Base-by-base conservation (phyloP, 2,113 vertebrate species). In the Eira barbara region DNA sequence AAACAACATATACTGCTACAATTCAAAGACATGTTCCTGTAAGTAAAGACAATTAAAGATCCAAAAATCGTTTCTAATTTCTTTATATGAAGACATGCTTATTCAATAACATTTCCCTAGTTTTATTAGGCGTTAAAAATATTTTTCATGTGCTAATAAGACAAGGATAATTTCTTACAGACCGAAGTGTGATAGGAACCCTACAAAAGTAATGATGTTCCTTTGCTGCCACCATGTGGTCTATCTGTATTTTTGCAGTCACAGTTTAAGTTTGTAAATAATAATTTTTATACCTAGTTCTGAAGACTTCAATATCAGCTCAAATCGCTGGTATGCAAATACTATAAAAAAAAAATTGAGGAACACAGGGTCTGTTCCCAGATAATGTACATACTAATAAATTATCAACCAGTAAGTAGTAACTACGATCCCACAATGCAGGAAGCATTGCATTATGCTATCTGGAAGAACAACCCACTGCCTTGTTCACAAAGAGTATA, bases 221-320 rank as follows among this genome's bases (percentile, higher is more conserved):
- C 88, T 97, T 81, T 98, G 94, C 96, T 97, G 96, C 97, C 98
- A 92, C 94, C 96, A 14, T 7, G 96, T 97, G 98, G 95, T 34
- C 27, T 0, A 8, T 61, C 27, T 49, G 1, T 81, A 63, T 63
- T 90, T 78, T 92, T 97, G 63, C 92, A 97, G 47, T n/a, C 55
- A 11, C 12, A 31, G 18, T 63, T 91, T 6, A 27, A 73, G 10
- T 34, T 39, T 88, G 92, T 59, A 63, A 78, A 82, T 29, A 13
- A 31, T 61, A 57, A 47, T 18, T 42, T 59, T 91, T 76, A 76
- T 55, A 57, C 23, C 31, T 39, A 14, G 34, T 96, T 97, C 27
- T 85, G 42, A 79, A 79, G 39, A 21, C 27, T 85, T 69, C 23
- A 79, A 12, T 4, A 71, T 59, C 31, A 80, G 23, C 17, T 95